phyloP scores from a whole-genome alignment of 1,140 invertebrate genomes.

The Euura lappo region DNA sequence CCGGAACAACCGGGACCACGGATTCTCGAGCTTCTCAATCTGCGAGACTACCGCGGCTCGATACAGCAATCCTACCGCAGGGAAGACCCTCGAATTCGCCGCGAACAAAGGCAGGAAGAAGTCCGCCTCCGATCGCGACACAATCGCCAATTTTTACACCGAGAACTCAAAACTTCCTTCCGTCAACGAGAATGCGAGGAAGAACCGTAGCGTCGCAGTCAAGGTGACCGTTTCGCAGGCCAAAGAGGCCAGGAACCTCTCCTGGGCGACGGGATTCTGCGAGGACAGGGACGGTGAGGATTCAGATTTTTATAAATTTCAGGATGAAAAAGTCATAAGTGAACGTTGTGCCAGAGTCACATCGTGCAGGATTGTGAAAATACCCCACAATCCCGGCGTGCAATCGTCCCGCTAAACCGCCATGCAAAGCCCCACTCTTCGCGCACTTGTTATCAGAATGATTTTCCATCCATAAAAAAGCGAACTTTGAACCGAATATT shows the following conservation, averaged over 20 bases:
- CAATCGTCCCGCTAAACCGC: no score
- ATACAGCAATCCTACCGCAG: conserved; percentile 19
- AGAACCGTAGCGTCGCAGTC: not conserved
- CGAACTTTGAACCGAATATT: no score
- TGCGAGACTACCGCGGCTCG: conserved; percentile 29
- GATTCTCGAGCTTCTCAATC: conserved; percentile 32
- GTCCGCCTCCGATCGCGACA: not conserved
- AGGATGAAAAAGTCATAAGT: no score
- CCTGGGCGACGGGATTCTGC: not conserved
- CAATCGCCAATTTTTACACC: no score
- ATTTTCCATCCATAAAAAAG: no score
- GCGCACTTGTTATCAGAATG: no score
- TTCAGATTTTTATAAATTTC: no score
- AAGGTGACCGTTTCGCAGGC: not conserved
- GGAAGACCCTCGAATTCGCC: not conserved
- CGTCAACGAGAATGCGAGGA: not conserved
- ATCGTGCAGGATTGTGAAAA: no score
- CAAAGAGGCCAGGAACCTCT: not conserved
- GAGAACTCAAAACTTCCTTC: not conserved
- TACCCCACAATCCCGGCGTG: no score
- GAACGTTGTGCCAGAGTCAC: no score
- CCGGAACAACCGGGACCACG: conserved; percentile 32
- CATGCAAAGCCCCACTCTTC: no score
- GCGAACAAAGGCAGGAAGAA: not conserved
- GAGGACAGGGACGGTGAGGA: not conserved